phyloP scores from a whole-genome alignment of 1,140 invertebrate genomes.

The Drusus annulatus region DNA sequence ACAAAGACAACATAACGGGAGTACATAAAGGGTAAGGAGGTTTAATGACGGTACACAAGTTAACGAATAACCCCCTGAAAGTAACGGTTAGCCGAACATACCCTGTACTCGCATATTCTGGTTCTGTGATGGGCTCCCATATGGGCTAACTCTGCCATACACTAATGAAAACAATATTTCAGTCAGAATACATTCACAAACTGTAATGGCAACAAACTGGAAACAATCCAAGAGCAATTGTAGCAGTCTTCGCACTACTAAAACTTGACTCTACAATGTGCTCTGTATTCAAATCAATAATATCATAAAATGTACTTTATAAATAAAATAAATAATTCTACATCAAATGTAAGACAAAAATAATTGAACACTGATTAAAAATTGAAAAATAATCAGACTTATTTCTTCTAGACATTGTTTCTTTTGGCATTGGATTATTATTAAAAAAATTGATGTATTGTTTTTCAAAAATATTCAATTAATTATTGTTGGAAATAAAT shows the following conservation, averaged over 20 bases:
- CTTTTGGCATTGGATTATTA: no score
- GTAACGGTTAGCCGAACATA: constrained; percentile 49
- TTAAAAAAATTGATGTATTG: no score
- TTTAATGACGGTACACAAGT: constrained; percentile 2
- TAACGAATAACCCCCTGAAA: constrained; percentile 12
- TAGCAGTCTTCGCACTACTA: background rate
- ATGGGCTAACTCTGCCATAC: constrained; percentile 54
- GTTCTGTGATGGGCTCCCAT: constrained; percentile 54
- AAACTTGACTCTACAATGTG: background rate
- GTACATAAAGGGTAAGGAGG: background rate
- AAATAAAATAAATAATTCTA: background rate
- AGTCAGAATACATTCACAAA: constrained; percentile 24
- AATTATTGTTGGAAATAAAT: no score
- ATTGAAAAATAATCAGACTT: no score
- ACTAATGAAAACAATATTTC: constrained; percentile 47
- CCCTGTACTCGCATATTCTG: constrained; percentile 50
- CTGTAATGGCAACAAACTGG: no score
- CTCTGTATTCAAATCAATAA: background rate
- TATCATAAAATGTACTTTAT: background rate
- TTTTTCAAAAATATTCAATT: no score
- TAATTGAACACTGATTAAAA: no score
- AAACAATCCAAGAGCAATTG: background rate
- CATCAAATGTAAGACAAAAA: no score
- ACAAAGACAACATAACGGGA: background rate
- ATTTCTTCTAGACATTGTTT: no score